Base-by-base conservation (phyloP, 2,113 vertebrate genomes). In the Crocuta crocuta region DNA sequence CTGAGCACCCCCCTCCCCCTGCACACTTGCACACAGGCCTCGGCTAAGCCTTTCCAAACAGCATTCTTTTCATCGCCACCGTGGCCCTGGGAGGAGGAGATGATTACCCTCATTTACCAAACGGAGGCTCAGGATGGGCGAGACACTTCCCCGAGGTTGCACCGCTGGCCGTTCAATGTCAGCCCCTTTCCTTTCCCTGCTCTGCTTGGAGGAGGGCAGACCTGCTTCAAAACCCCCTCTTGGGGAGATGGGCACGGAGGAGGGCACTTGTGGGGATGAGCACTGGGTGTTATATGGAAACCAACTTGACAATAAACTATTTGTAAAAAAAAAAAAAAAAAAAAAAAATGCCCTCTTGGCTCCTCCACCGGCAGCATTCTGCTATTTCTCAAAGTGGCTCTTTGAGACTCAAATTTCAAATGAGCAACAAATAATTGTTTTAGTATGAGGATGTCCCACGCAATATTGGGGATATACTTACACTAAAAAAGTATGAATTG, bases 11-110 rank as follows among this genome's bases (percentile, higher is more conserved):
- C 74, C 6, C 2, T 45, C 80, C 39, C 74, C 6, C 66, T 10
- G 4, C 26, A 3, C 45, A 1, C 12, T 16, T 0, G 15, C 16
- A 0, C 17, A 10, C 19, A 65, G 76, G 61, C 45, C 70, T 7
- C 21, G 3, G 7, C 63, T 10, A 8, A 43, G 21, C 63, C 53
- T 28, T 12, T 35, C 58, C 1, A 0, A n/a, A 10, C 76, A 0
- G 1, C 9, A 17, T 63, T 55, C 58, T 8, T 50, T 39, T 23
- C 5, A 55, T 23, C 28, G 66, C 78, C 50, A 19, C 66, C 1
- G 11, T 10, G 26, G 55, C 45, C 43, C 58, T 16, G 2, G 43
- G 19, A 53, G 9, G 17, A 88, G 48, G 55, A 53, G 33, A 26
- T 12, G 8, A 23, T 82, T 2, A 39, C 7, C 35, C 26, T 26